Evolutionary conservation across 2,888 invertebrate genomes (phyloP), one percentile per base, ranked within the genome.

Genomic region (Loripinus fragilis): DNA sequence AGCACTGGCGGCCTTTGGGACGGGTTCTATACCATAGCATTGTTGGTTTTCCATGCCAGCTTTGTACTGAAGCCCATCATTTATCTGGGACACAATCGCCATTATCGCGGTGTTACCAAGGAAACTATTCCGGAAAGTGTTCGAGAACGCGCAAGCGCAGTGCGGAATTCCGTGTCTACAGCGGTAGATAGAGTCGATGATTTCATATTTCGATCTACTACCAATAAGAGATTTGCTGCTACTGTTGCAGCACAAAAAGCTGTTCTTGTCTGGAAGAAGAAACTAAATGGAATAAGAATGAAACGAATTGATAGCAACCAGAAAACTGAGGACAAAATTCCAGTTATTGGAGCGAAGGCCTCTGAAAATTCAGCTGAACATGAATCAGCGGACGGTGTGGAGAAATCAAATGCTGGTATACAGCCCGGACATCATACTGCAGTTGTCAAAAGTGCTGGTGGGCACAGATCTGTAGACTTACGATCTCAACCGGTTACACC

Each of bases 31-130:
- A 74, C 80, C n/a, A 66, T 87, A n/a, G 79, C 81, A 2, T 42
- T 87, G 25, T 77, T 87, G 17, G 23, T 86, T 15, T 79, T 80
- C 15, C 86, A 86, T 68, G 23, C 79, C 12, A 84, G 86, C 52
- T 88, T 86, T 79, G 83, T 77, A n/a, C 30, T 81, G 15, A 88
- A 87, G 67, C 87, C 87, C 2, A 60, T 86, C 20, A 78, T 88
- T 17, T 87, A 87, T 67, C 78, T 88, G 7, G 82, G 84, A 17
- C 88, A 88, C 70, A 87, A 88, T 42, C 74, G 83, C 0, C 80
- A 85, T 42, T 86, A 83, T 65, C 72, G 86, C 65, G 66, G 74
- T 8, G 82, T 83, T 15, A 85, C 84, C 0, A 87, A 81, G 68
- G 74, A 85, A 64, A 80, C 80, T 12, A 78, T 87, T n/a, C 87